Conservation (phyloP, 2,888 invertebrate species). For the Gortyna flavago region DNA sequence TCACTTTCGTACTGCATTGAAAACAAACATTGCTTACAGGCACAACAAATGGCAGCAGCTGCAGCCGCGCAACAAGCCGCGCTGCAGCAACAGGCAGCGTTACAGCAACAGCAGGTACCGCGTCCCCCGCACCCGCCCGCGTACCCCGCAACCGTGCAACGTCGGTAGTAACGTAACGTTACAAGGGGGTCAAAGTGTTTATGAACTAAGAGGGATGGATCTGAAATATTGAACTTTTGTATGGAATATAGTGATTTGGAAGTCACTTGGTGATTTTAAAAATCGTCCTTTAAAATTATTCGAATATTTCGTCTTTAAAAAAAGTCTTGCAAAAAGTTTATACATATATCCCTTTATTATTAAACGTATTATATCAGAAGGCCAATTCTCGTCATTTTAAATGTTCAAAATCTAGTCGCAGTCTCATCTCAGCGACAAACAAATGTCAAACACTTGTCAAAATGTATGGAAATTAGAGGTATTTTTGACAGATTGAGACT, state of each 20-base stretch:
- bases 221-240: constrained; percentile 8
- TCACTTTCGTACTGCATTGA: background rate
- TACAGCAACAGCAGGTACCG: constrained; percentile 92
- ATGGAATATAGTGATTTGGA: background rate
- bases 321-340: background rate
- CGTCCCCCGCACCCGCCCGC: constrained; percentile 86
- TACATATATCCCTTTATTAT: too few species aligned
- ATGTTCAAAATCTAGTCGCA: too few species aligned
- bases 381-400: too few species aligned
- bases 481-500: too few species aligned
- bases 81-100: constrained; percentile 89
- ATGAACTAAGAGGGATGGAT: constrained; percentile 1
- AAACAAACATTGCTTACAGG: constrained; percentile 71
- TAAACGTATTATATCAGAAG: too few species aligned
- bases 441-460: too few species aligned
- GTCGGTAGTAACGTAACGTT: constrained; percentile 75
- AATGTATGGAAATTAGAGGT: too few species aligned
- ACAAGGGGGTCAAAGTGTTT: background rate
- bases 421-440: too few species aligned
- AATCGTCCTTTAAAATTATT: background rate
- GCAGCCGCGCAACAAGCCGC: constrained; percentile 90
- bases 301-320: too few species aligned
- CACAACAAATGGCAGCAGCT: constrained; percentile 89
- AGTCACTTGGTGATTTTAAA: background rate
- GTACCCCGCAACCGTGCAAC: constrained; percentile 80